Base-by-base conservation (phyloP, 2,888 invertebrate species). In the Tanypteryx hageni region DNA sequence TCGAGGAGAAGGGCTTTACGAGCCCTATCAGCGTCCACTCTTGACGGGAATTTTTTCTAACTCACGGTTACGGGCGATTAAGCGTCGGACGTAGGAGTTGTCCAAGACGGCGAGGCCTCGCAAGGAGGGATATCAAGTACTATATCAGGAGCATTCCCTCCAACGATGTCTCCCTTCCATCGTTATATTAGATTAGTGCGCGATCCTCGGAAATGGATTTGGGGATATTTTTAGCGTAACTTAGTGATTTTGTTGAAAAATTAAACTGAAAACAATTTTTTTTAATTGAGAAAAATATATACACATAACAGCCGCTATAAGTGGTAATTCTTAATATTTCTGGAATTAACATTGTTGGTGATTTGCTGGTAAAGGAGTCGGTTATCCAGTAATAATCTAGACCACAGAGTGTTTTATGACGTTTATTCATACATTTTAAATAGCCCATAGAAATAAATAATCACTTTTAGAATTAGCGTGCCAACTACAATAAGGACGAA, bases 1-100 rank as follows among this genome's bases (percentile, higher is more conserved):
- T 68, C n/a, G 68, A 68, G 64, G 5, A 44, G 64, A n/a, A 64
- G 64, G 64, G 44, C 5, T 44, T 44, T 44, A 44, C 44, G 22
- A 76, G 27, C 16, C 64, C 64, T 64, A 64, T 27, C 76, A 76
- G 27, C 27, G 76, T 76, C 68, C 68, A 76, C 76, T 76, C 76
- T 76, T 22, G 76, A 76, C 76, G 18, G 13, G 22, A 11, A 76
- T 76, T 76, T 76, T 76, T 76, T 5, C 22, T n/a, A n/a, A 76
- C 10, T 27, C 68, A n/a, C 10, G 10, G 68, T 22, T 27, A 76
- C 27, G 76, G 27, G 0, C 10, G 22, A 76, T 76, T 76, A 27
- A 76, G 76, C 76, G 22, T 7, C 22, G 22, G 68, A 16, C 68
- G 68, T 22, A 44, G 44, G 44, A 44, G 44, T 68, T 68, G 61